Evolutionary conservation across 2,797 vertebrate species (phyloP), one percentile per base, ranked within the genome.

Genomic region (Arnoldichthys spilopterus): DNA sequence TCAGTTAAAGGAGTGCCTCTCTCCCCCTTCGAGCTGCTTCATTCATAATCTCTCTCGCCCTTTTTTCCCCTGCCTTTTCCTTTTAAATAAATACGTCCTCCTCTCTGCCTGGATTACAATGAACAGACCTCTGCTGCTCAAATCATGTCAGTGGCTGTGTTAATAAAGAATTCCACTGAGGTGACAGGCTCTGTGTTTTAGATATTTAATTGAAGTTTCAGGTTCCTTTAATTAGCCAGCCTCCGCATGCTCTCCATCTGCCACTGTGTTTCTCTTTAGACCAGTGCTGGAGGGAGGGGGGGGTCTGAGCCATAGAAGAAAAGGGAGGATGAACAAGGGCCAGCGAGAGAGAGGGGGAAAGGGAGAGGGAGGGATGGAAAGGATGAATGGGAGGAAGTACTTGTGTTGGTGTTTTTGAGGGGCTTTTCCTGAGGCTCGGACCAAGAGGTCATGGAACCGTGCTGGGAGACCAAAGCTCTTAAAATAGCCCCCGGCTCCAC

Each of bases 171-270:
- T 81, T 80, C 81, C 81, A 13, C 61, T 15, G 84, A 84, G 81
- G 84, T 84, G 81, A 79, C 66, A 15, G 76, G 74, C 73, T 61
- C 74, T 56, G 80, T 84, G 80, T 83, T 85, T 83, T 79, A 58
- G 78, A 84, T 82, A 82, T 84, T 87, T 85, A 84, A 83, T 84
- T 86, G 85, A 86, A 81, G 82, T 83, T 84, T 84, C 77, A 74
- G 54, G 79, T 83, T 81, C 77, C 69, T 73, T 84, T 84, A 85
- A 85, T 87, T 87, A 84, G 79, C 82, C 56, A 74, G 81, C 63
- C 80, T n/a, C 77, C 64, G 76, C 76, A 77, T 82, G 83, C 75
- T 76, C 72, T 75, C 84, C 86, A 85, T 85, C 86, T 87, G 86
- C 76, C 84, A 80, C 66, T 66, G 61, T 75, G 82, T 77, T 76